These are phyloP conservation scores for Prionailurus bengalensis DNA, from an alignment of 2,113 vertebrate genomes.

Conservation along the genomic window DNA sequence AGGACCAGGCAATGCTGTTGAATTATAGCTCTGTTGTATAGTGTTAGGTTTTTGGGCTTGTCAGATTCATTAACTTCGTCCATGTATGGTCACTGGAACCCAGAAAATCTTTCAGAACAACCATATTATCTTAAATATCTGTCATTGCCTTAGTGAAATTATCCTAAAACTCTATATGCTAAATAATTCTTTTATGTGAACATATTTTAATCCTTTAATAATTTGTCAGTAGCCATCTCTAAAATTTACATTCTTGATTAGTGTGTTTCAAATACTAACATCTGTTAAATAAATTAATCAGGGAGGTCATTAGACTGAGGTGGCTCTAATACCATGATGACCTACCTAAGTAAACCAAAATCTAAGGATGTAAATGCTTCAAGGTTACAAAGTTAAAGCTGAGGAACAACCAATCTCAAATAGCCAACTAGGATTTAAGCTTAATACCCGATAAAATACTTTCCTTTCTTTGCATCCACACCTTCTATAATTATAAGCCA, in stretches of 20 bases:
- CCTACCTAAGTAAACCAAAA: neutral
- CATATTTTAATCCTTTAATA: neutral
- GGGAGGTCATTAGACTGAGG: neutral
- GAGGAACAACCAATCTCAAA: neutral
- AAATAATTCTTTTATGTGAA: neutral
- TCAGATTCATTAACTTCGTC: neutral
- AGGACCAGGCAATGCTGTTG: neutral
- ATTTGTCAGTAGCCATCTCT: neutral
- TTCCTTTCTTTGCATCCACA: neutral
- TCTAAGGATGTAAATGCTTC: neutral
- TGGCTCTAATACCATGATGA: neutral
- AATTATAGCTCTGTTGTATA: neutral
- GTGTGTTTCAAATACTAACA: neutral
- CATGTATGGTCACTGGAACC: neutral
- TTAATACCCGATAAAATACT: neutral
- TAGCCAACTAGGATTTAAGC: neutral
- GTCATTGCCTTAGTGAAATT: neutral
- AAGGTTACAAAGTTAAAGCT: neutral
- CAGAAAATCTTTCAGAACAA: neutral
- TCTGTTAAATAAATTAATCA: neutral
- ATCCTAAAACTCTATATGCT: neutral
- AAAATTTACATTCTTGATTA: neutral
- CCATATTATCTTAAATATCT: neutral
- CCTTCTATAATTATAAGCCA: neutral
- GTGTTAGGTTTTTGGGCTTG: neutral